These are phyloP conservation scores for Drosophila nr. perissopoda DNA, from an alignment of 2,888 invertebrate species.

Conservation along the genomic window DNA sequence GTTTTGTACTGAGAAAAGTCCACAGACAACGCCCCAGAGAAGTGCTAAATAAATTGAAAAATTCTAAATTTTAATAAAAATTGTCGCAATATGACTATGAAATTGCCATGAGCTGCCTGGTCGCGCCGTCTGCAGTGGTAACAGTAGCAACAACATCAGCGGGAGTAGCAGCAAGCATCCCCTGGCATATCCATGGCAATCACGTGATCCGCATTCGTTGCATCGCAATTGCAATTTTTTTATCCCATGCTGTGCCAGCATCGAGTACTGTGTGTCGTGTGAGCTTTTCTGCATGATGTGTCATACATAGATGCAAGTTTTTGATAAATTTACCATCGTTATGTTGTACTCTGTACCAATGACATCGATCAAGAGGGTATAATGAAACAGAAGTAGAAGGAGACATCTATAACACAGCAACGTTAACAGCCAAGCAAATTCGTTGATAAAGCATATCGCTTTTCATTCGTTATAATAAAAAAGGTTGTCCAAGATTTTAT, in stretches of 20 bases:
- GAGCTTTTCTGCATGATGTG: slow-evolving; percentile 15
- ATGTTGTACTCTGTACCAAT: neutral
- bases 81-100: slow-evolving; percentile 79
- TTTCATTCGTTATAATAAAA: neutral
- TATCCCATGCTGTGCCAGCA: slow-evolving; percentile 12
- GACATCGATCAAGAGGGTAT: neutral
- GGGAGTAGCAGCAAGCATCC: slow-evolving; percentile 5
- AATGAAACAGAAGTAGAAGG: neutral
- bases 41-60: slow-evolving; percentile 78
- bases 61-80: slow-evolving; percentile 78
- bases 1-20: neutral
- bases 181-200: slow-evolving; percentile 49
- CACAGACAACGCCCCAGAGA: slow-evolving; percentile 14
- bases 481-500: neutral
- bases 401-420: too few relatives aligned
- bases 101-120: slow-evolving; percentile 66
- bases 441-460: neutral
- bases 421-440: too few relatives aligned
- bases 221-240: slow-evolving; percentile 52
- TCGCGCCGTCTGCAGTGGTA: slow-evolving; percentile 12
- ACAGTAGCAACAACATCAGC: neutral
- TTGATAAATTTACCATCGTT: slow-evolving; percentile 56
- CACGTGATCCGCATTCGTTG: slow-evolving; percentile 61
- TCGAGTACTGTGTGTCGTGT: slow-evolving; percentile 18
- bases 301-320: slow-evolving; percentile 31